phyloP scores from a whole-genome alignment of 2,888 invertebrate species.

The Zaprionus obscuricornis region DNA sequence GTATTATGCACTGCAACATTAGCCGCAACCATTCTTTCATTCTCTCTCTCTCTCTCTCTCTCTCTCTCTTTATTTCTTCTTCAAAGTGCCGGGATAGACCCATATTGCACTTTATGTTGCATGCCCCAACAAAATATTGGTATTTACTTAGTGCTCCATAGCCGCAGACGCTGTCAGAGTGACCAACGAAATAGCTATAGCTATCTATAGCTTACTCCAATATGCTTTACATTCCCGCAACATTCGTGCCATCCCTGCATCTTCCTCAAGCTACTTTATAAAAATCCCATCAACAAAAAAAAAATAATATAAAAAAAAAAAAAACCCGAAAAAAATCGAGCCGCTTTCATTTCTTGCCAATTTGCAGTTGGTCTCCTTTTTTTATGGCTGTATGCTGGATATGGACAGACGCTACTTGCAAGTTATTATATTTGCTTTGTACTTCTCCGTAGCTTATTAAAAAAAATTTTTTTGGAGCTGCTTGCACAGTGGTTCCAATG shows the following conservation, averaged over 20 bases:
- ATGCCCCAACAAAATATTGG: slow-evolving; percentile 65
- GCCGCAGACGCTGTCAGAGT: slow-evolving; percentile 58
- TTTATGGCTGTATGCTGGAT: slow-evolving; percentile 9
- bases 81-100: slow-evolving; percentile 25
- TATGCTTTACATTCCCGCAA: too few species aligned
- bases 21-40: slow-evolving; percentile 11
- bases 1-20: background rate
- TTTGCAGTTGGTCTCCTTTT: slow-evolving; percentile 32
- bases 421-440: slow-evolving; percentile 80
- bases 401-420: slow-evolving; percentile 68
- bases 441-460: slow-evolving; percentile 76
- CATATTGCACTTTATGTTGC: slow-evolving; percentile 73
- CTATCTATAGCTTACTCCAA: background rate
- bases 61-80: background rate
- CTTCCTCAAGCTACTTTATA: too few species aligned
- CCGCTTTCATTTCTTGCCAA: slow-evolving; percentile 46
- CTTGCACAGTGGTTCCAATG: background rate
- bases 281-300: background rate
- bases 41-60: background rate
- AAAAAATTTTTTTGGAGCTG: too few species aligned
- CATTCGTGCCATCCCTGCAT: too few species aligned
- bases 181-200: too few species aligned
- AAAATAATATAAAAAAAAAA: background rate
- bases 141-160: slow-evolving; percentile 65
- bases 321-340: slow-evolving; percentile 39